These are phyloP conservation scores for Rhopalosiphum padi DNA, from an alignment of 1,140 invertebrate species.

Conservation along the genomic window DNA sequence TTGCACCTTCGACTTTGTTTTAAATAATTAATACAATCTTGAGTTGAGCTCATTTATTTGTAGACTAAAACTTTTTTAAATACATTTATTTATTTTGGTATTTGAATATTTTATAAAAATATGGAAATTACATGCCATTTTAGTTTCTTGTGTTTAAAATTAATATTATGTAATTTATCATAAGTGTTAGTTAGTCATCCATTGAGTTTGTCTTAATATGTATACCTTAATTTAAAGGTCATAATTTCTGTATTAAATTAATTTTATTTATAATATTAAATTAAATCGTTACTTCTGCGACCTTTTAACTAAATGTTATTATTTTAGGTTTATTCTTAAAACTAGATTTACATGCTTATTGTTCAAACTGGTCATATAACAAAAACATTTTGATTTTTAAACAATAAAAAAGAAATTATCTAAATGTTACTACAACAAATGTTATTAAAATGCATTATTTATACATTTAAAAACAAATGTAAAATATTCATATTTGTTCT, in stretches of 20 bases:
- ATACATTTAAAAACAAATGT: neutral
- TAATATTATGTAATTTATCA: constrained; percentile 31
- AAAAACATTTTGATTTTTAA: constrained; percentile 5
- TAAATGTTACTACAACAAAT: neutral
- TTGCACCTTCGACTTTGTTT: constrained; percentile 4
- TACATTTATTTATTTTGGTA: constrained; percentile 54
- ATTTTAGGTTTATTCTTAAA: neutral
- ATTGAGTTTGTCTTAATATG: constrained; percentile 30
- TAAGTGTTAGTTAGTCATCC: constrained; percentile 43
- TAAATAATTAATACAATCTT: constrained; percentile 46
- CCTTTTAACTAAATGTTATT: neutral
- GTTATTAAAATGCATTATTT: neutral
- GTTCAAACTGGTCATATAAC: neutral
- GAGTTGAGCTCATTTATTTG: constrained; percentile 21
- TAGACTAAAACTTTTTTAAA: constrained; percentile 29
- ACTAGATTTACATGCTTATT: neutral
- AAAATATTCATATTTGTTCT: neutral
- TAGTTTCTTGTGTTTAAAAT: constrained; percentile 5
- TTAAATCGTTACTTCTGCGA: neutral
- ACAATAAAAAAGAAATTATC: neutral
- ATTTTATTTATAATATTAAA: neutral
- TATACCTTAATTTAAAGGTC: neutral
- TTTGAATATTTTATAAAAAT: constrained; percentile 36
- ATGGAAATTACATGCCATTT: neutral
- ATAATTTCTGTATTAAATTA: constrained; percentile 2